Base-by-base conservation (phyloP, 2,888 invertebrate species). In the Scotopteryx bipunctaria region DNA sequence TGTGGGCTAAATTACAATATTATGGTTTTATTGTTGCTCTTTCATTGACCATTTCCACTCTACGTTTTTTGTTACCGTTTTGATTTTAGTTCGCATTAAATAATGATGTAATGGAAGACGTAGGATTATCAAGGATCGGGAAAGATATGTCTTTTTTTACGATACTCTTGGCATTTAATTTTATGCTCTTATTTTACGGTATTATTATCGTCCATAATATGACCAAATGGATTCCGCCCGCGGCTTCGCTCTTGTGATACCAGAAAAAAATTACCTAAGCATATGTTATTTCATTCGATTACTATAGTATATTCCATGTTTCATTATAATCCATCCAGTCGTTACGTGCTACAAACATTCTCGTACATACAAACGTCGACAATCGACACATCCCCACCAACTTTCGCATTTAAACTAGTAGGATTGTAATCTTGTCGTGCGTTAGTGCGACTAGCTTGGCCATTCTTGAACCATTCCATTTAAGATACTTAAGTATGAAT, bases 21-120 rank as follows among this genome's bases (percentile, higher is more conserved):
- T 81, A 77, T 81, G 78, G 77, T 78, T 83, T 81, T 83, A 86
- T 83, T 82, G 78, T 74, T 57, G 56, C 64, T 69, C 71, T 69
- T 74, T 79, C 71, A 83, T 78, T 83, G 79, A 66, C 64, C 67
- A 76, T 74, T 81, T 81, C 80, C 76, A 80, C 71, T 67, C 55
- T 19, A 52, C 54, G 19, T 51, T 31, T 64, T 55, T 55, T 57
- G 55, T 54, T 47, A 37, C 42, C 41, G 55, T 56, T 58, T 58
- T 65, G 67, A 69, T 67, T 54, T 50, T 32, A 45, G 21, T 51
- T 46, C 19, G 19, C 23, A 43, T 51, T 9, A 33, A 47, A 19
- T 41, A 41, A 27, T 35, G 19, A 47, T 38, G 25, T 16, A 32
- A 43, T 31, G 23, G 11, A 15, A 44, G 8, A 49, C 31, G 49